Evolutionary conservation across 1,140 invertebrate genomes (phyloP).

Genomic region (Eriosoma lanigerum): DNA sequence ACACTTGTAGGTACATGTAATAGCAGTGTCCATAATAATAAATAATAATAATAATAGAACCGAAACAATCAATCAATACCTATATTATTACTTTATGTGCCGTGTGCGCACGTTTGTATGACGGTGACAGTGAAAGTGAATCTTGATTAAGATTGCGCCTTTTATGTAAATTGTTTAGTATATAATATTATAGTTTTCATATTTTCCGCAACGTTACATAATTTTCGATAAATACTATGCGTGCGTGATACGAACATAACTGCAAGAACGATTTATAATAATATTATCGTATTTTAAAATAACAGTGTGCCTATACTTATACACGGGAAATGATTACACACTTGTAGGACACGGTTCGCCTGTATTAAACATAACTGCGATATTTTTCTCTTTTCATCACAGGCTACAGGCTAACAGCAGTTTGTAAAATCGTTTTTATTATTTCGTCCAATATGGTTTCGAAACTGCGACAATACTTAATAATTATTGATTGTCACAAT

Average conservation of each 20-base stretch:
- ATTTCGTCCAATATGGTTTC: neutral
- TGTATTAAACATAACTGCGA: too few species aligned
- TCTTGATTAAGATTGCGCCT: conserved; percentile 11
- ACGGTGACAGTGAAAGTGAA: conserved; percentile 37
- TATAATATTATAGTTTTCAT: conserved; percentile 19
- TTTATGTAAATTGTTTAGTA: neutral
- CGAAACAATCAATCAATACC: conserved; percentile 46
- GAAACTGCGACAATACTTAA: too few species aligned
- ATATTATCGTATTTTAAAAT: neutral
- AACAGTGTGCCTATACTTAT: neutral
- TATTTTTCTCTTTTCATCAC: too few species aligned
- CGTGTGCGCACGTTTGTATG: too few species aligned
- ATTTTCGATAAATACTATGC: neutral
- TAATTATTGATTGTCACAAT: too few species aligned
- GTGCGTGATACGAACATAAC: neutral
- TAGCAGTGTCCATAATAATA: neutral
- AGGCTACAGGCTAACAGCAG: too few species aligned
- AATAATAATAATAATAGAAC: conserved; percentile 16
- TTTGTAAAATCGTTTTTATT: neutral
- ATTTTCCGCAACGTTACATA: conserved; percentile 38
- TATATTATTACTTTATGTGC: too few species aligned
- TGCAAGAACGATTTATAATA: conserved; percentile 7
- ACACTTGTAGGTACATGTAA: neutral
- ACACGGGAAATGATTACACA: too few species aligned
- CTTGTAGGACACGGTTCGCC: too few species aligned